Evolutionary conservation across 2,113 vertebrate genomes (phyloP).

Genomic region (Nycticebus coucang): DNA sequence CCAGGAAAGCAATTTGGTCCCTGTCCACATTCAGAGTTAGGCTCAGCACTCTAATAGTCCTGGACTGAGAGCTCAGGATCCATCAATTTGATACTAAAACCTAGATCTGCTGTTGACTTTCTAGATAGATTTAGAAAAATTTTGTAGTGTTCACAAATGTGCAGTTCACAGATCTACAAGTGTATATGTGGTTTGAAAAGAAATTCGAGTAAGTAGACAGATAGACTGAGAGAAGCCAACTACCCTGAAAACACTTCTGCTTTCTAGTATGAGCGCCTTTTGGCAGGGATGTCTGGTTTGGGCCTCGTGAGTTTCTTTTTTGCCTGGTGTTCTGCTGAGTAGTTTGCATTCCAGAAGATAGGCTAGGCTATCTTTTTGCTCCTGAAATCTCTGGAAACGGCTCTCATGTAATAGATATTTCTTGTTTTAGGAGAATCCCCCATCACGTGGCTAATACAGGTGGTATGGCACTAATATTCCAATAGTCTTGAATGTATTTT

Average conservation of each 20-base stretch:
- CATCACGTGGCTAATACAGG: background rate
- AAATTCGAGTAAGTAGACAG: slow-evolving; percentile 8
- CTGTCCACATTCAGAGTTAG: slow-evolving; percentile 13
- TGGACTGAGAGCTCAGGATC: background rate
- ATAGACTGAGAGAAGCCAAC: background rate
- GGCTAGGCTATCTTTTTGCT: background rate
- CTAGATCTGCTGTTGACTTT: slow-evolving; percentile 3
- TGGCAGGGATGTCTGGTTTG: slow-evolving; percentile 38
- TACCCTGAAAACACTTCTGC: slow-evolving; percentile 35
- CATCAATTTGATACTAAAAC: slow-evolving; percentile 2
- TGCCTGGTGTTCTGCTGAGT: slow-evolving; percentile 52
- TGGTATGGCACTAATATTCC: background rate
- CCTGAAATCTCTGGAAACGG: slow-evolving; percentile 20
- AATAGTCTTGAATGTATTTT: background rate
- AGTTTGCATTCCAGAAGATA: slow-evolving; percentile 63
- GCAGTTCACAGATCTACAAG: background rate
- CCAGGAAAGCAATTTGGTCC: slow-evolving; percentile 13
- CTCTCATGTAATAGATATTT: background rate
- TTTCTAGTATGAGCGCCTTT: background rate
- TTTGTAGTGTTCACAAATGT: background rate
- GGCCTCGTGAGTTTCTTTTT: slow-evolving; percentile 49
- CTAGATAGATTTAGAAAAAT: background rate
- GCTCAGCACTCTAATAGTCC: background rate
- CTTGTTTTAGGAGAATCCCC: background rate
- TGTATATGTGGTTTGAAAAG: background rate